Evolutionary conservation across 2,888 invertebrate species (phyloP), one percentile per base, ranked within the genome.

Genomic region (Andrena fulva): DNA sequence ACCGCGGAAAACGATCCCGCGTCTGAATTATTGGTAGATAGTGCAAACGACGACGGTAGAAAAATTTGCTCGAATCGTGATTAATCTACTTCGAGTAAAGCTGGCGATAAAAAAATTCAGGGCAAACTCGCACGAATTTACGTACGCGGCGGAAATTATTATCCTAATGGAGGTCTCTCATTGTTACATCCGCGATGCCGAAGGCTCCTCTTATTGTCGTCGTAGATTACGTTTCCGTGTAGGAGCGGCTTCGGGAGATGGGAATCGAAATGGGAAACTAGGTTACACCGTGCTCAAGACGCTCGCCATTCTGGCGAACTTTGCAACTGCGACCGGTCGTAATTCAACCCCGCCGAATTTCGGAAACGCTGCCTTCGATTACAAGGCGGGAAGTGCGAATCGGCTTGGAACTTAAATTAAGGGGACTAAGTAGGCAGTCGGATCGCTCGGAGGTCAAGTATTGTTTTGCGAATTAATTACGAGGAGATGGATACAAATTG

Each of bases 191-290:
- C 77, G 33, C 74, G 62, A 77, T 60, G 59, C 76, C 64, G 73
- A 69, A 72, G 60, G 66, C 66, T 73, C 62, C 52, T 67, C 82
- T 77, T 72, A 75, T 82, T 73, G 72, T 70, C 70, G 63, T 5
- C 75, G 72, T 60, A 67, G 66, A 81, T 81, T 76, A 76, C 80
- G 69, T 81, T 83, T 81, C 68, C 69, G 33, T 60, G 73, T 64
- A 72, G 63, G 24, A 50, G 74, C 12, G 71, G 54, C 62, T 63
- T 75, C 60, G 56, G 62, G 69, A 71, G 72, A 74, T 71, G 77
- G 59, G 52, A 74, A 82, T 77, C 67, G 74, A 82, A 84, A 74
- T 69, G 52, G 71, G 71, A 82, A 77, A 83, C 71, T 69, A 66
- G 77, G 74, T 77, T 81, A 69, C 42, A 59, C 42, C 52, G 50